phyloP scores from a whole-genome alignment of 2,888 invertebrate genomes.

The Pandemis cinnamomeana region DNA sequence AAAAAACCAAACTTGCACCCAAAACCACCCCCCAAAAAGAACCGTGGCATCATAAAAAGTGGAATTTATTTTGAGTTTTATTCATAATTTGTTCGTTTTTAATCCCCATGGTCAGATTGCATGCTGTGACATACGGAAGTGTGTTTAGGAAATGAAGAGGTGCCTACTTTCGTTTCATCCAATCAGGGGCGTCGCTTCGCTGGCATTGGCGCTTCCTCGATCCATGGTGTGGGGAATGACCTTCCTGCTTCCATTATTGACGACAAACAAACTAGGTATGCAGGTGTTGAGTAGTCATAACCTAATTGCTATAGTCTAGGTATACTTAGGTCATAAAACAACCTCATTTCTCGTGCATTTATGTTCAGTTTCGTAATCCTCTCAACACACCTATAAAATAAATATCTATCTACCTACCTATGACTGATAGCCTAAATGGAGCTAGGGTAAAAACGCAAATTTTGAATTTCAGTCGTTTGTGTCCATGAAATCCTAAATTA shows the following conservation, averaged over 20 bases:
- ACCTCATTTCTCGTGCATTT: background rate
- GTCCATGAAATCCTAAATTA: no score
- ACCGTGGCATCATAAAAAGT: background rate
- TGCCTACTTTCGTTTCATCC: slow-evolving; percentile 74
- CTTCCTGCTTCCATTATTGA: slow-evolving; percentile 61
- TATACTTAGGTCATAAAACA: slow-evolving; percentile 14
- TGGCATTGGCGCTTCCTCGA: slow-evolving; percentile 68
- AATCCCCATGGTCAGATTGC: slow-evolving; percentile 43
- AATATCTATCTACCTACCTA: no score
- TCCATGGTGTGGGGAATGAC: slow-evolving; percentile 65
- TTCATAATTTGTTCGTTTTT: slow-evolving; percentile 2
- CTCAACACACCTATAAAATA: no score
- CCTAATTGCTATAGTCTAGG: slow-evolving; percentile 16
- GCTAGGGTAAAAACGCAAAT: no score
- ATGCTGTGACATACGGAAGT: slow-evolving; percentile 58
- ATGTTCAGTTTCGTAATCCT: background rate
- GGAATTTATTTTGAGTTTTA: slow-evolving; percentile 28
- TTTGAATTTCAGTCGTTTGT: no score
- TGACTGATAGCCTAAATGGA: no score
- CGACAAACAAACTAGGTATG: slow-evolving; percentile 57
- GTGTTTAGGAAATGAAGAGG: slow-evolving; percentile 55
- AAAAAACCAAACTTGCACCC: slow-evolving; percentile 50
- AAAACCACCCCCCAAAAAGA: slow-evolving; percentile 49
- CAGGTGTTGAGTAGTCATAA: slow-evolving; percentile 28
- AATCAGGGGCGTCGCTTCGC: slow-evolving; percentile 55